Conservation (phyloP, 2,888 invertebrate genomes). For the Tipula confusa region DNA sequence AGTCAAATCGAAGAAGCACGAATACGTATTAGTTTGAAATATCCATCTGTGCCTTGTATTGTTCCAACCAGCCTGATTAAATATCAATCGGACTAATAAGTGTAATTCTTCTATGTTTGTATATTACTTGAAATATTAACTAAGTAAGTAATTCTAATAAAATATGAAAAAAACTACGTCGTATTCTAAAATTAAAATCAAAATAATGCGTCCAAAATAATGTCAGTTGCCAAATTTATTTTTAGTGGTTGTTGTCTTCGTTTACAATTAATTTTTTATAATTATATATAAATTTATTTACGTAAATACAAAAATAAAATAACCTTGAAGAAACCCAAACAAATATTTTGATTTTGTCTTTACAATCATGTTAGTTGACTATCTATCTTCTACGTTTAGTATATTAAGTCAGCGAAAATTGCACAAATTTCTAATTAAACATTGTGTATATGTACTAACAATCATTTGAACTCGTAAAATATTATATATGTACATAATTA, state of each 20-base stretch:
- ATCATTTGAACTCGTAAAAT: background rate
- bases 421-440: background rate
- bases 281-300: background rate
- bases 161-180: background rate
- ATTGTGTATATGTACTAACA: background rate
- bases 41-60: no score
- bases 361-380: background rate
- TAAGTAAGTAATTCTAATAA: no score
- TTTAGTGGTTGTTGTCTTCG: background rate
- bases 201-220: background rate
- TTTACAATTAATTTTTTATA: background rate
- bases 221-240: background rate
- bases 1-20: no score
- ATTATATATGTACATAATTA: background rate
- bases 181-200: conserved; percentile 12
- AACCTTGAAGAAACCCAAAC: background rate
- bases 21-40: no score
- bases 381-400: background rate
- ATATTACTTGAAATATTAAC: no score
- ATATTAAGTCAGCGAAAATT: background rate
- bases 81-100: no score
- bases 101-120: no score
- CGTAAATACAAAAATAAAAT: background rate
- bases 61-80: no score
- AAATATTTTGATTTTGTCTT: background rate